These are phyloP conservation scores for Tenebrosternarchus preto DNA, from an alignment of 2,113 vertebrate genomes.

Conservation along the genomic window DNA sequence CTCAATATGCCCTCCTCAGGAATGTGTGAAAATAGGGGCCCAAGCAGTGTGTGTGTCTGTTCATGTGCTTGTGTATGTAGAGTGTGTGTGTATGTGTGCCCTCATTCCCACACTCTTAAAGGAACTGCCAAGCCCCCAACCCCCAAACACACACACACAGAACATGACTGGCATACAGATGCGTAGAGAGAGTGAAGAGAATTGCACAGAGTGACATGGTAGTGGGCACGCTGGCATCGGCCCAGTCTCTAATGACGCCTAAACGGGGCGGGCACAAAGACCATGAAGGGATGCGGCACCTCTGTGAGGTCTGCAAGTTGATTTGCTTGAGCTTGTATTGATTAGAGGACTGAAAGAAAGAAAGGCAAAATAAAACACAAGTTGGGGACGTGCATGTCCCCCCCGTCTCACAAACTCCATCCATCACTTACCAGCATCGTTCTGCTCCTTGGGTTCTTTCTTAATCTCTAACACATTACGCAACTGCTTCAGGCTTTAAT, in stretches of 20 bases:
- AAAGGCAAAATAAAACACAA: neutral
- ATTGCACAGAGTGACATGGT: constrained; percentile 30
- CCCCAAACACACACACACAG: neutral
- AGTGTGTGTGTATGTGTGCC: constrained; percentile 45
- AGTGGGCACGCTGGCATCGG: constrained; percentile 26
- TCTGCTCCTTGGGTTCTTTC: no score
- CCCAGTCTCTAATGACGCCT: constrained; percentile 26
- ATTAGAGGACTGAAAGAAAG: constrained; percentile 1
- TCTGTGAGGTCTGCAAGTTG: constrained; percentile 8
- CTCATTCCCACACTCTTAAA: constrained; percentile 55
- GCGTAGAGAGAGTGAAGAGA: constrained; percentile 26
- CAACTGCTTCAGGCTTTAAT: no score
- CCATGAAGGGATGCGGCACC: constrained; percentile 23
- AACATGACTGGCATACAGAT: constrained; percentile 72
- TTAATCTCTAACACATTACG: no score
- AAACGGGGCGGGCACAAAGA: no score
- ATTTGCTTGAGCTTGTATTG: constrained; percentile 15
- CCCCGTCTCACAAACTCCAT: no score
- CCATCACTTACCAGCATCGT: no score
- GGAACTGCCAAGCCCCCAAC: constrained; percentile 33
- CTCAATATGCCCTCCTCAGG: constrained; percentile 76
- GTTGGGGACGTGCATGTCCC: no score
- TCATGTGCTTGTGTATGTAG: constrained; percentile 27
- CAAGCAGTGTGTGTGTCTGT: constrained; percentile 52
- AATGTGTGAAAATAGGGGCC: constrained; percentile 74